Conservation (phyloP, 1,140 invertebrate genomes). For the Babylonia areolata region DNA sequence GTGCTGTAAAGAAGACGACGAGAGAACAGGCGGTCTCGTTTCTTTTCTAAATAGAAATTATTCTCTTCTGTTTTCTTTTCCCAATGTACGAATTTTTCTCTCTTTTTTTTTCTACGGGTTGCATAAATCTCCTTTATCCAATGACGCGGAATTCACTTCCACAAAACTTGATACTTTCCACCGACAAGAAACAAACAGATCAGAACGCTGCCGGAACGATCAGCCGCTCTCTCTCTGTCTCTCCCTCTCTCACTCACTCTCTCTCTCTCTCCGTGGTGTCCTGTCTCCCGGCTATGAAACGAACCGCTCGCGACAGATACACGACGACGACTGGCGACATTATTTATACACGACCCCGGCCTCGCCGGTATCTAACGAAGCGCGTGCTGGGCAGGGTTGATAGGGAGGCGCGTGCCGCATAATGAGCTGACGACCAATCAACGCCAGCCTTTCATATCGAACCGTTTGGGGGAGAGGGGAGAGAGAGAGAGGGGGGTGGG, state of each 20-base stretch:
- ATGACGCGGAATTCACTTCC: too few relatives aligned
- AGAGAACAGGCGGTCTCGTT: too few relatives aligned
- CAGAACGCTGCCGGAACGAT: neutral
- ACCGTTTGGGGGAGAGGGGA: neutral
- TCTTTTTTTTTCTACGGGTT: too few relatives aligned
- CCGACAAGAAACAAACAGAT: neutral
- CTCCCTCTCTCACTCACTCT: too few relatives aligned
- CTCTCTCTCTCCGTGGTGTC: too few relatives aligned
- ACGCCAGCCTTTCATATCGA: constrained; percentile 17
- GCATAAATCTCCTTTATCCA: too few relatives aligned
- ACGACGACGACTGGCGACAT: neutral
- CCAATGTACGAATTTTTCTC: too few relatives aligned
- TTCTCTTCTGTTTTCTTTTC: too few relatives aligned
- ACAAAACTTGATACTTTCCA: too few relatives aligned
- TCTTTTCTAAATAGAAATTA: too few relatives aligned
- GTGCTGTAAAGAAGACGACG: too few relatives aligned
- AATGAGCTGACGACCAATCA: constrained; percentile 40
- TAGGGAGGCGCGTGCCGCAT: constrained; percentile 28
- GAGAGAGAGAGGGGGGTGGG: too few relatives aligned
- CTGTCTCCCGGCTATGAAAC: neutral
- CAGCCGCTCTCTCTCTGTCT: neutral
- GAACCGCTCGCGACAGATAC: constrained; percentile 15
- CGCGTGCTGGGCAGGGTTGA: constrained; percentile 34
- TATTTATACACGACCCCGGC: constrained; percentile 31
- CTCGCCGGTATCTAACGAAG: constrained; percentile 17